A percentile compares a stretch with the other conserved stretches of the same genome.
These are phyloP conservation scores for Sorex maritimensis DNA, from an alignment of 2,797 vertebrate genomes.

Conservation along the genomic window DNA sequence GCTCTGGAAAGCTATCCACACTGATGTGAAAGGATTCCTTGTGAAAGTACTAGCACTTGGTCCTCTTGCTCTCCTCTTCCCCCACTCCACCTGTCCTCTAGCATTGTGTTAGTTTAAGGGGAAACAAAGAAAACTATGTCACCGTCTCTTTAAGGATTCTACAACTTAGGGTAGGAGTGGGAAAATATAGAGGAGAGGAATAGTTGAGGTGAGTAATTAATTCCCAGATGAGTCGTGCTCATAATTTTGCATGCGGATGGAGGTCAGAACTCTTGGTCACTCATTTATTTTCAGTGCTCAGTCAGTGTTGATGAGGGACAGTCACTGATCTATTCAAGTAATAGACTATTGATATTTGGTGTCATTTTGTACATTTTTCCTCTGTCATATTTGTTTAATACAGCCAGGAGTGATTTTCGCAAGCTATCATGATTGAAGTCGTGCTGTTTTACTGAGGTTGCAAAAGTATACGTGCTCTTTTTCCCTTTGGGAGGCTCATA, in stretches of 20 bases:
- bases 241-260: neutral
- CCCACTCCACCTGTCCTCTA: no score
- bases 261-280: neutral
- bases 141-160: neutral
- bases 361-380: slow-evolving; percentile 31
- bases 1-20: no score
- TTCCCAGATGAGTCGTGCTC: slow-evolving; percentile 42
- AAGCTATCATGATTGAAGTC: slow-evolving; percentile 18
- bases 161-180: neutral
- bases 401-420: slow-evolving; percentile 3
- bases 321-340: neutral
- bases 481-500: neutral
- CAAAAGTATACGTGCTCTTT: neutral
- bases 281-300: slow-evolving; percentile 45
- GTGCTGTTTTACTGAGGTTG: slow-evolving; percentile 20
- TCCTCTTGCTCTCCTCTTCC: neutral
- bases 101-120: neutral
- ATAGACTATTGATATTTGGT: neutral
- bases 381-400: neutral
- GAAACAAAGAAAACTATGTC: neutral
- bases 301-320: neutral
- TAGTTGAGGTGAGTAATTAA: slow-evolving; percentile 25
- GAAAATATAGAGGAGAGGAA: neutral
- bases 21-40: no score
- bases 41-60: no score